A percentile compares a stretch with the other conserved stretches of the same genome.
phyloP scores from a whole-genome alignment of 64 coral and sea anemone genomes.

The Montipora foliosa region DNA sequence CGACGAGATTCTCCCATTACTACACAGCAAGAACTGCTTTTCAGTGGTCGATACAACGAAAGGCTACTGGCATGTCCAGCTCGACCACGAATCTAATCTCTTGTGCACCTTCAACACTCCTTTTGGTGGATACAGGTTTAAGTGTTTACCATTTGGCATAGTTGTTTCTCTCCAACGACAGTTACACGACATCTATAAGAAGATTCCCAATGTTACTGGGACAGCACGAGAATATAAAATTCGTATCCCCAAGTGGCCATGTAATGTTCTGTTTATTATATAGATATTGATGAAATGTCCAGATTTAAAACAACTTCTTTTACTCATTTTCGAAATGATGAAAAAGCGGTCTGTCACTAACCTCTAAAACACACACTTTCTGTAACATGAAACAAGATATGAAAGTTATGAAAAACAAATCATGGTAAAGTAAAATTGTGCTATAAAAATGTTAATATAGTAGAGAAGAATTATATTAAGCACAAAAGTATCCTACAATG shows the following conservation, averaged over 20 bases:
- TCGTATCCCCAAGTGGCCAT: background rate
- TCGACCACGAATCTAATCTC: constrained; percentile 46
- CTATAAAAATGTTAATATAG: too few species aligned
- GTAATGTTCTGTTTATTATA: too few species aligned
- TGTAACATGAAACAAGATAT: too few species aligned
- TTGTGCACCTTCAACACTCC: constrained; percentile 74
- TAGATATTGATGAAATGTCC: too few species aligned
- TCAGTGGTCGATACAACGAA: constrained; percentile 58
- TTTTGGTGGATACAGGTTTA: constrained; percentile 36
- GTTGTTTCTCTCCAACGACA: constrained; percentile 57
- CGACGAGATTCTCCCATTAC: constrained; percentile 56
- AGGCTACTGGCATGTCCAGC: constrained; percentile 66
- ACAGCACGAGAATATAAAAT: constrained; percentile 20
- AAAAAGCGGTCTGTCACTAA: too few species aligned
- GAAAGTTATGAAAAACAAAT: too few species aligned
- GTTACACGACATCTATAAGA: constrained; percentile 38
- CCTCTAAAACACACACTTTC: too few species aligned
- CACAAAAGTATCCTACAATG: too few species aligned
- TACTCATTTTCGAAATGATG: too few species aligned
- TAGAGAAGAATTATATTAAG: too few species aligned
- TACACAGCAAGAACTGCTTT: constrained; percentile 66
- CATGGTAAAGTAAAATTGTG: too few species aligned
- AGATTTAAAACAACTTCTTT: too few species aligned
- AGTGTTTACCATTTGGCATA: constrained; percentile 42
- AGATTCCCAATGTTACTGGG: constrained; percentile 55